These are phyloP conservation scores for Nothura maculosa DNA, from an alignment of 2,797 vertebrate genomes.

Conservation along the genomic window DNA sequence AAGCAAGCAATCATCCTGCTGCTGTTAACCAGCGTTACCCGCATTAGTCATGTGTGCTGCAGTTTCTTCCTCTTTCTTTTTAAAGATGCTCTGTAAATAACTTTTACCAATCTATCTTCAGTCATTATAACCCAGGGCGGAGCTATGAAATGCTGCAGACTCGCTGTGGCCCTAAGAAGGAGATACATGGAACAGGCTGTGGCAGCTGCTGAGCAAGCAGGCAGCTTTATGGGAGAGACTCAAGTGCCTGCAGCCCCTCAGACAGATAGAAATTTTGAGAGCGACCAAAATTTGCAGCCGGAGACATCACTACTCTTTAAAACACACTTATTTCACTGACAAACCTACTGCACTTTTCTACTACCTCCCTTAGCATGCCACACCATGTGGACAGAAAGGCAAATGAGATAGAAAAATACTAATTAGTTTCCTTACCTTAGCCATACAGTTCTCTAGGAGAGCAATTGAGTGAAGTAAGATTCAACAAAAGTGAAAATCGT, in stretches of 20 bases:
- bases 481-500: not conserved
- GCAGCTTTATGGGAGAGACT: no score
- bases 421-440: not conserved
- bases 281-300: no score
- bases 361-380: not conserved
- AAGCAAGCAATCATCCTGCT: not conserved
- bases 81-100: not conserved
- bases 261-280: rapidly evolving
- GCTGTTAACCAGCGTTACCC: not conserved
- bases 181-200: rapidly evolving
- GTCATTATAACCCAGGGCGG: not conserved
- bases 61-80: not conserved
- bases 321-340: not conserved
- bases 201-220: no score
- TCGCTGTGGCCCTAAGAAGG: not conserved
- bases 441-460: rapidly evolving
- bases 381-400: rapidly evolving
- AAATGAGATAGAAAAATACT: rapidly evolving
- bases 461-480: rapidly evolving
- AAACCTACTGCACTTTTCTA: not conserved
- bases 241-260: rapidly evolving
- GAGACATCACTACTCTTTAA: slow-evolving; percentile 45
- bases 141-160: not conserved
- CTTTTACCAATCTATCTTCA: not conserved
- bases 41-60: rapidly evolving